These are phyloP conservation scores for Timandra comae DNA, from an alignment of 2,888 invertebrate species.

Conservation along the genomic window DNA sequence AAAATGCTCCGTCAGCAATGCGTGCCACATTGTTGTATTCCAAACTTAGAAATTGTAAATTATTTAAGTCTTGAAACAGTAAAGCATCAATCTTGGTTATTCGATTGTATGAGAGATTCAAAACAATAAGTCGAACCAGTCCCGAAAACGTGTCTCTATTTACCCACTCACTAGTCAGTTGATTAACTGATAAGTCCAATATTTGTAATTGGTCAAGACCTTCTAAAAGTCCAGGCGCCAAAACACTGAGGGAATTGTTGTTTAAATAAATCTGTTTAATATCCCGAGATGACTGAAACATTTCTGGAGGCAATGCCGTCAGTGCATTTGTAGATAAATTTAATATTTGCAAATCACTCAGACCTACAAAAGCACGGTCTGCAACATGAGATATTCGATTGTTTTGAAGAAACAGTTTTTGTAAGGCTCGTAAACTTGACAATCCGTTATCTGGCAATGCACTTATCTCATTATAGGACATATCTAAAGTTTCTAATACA, in stretches of 20 bases:
- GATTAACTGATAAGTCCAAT: slow-evolving; percentile 84
- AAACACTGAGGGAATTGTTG: slow-evolving; percentile 85
- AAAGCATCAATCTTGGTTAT: slow-evolving; percentile 83
- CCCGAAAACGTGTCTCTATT: slow-evolving; percentile 86
- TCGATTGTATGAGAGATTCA: slow-evolving; percentile 85
- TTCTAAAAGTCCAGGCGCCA: slow-evolving; percentile 85
- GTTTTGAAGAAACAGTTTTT: slow-evolving; percentile 83
- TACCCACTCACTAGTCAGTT: slow-evolving; percentile 86
- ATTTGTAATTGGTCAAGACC: slow-evolving; percentile 84
- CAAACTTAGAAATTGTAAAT: slow-evolving; percentile 84
- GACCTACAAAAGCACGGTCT: slow-evolving; percentile 84
- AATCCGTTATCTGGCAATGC: slow-evolving; percentile 83
- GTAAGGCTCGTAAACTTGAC: slow-evolving; percentile 81
- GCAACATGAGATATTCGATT: slow-evolving; percentile 85
- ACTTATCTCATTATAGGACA: slow-evolving; percentile 85
- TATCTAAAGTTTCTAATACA: slow-evolving; percentile 81
- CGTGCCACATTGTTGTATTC: slow-evolving; percentile 83
- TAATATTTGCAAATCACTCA: slow-evolving; percentile 81
- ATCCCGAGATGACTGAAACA: slow-evolving; percentile 84
- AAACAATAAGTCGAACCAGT: slow-evolving; percentile 82
- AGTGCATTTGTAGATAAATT: slow-evolving; percentile 89
- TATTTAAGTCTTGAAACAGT: slow-evolving; percentile 85
- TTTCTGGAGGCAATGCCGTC: slow-evolving; percentile 84
- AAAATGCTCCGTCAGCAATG: slow-evolving; percentile 85
- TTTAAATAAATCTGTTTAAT: slow-evolving; percentile 84